Percentiles rank a stretch among this genome's conserved stretches.
Conservation (phyloP, 37 sponge, comb jelly and placozoan genomes). For the Theonella swinhoei region DNA sequence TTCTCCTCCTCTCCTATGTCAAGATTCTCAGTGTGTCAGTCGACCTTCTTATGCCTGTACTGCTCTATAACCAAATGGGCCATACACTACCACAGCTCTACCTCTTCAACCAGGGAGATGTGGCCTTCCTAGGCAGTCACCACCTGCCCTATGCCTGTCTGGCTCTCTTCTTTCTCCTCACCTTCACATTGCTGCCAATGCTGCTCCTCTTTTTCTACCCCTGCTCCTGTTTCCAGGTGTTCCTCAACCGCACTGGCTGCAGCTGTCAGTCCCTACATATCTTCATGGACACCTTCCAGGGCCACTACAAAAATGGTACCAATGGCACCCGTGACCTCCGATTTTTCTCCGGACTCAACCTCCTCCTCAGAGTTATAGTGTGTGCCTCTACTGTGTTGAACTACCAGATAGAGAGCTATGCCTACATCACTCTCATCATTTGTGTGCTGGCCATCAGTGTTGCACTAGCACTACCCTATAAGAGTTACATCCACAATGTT, state of each 20-base stretch:
- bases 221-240: background rate
- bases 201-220: background rate
- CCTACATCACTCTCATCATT: too few relatives aligned
- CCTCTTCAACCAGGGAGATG: too few relatives aligned
- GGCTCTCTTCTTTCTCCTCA: too few relatives aligned
- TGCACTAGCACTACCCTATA: too few relatives aligned
- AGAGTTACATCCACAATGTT: too few relatives aligned
- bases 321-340: background rate
- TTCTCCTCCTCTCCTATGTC: background rate
- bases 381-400: too few relatives aligned
- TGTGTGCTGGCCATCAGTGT: too few relatives aligned
- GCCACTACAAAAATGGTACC: background rate
- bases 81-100: too few relatives aligned
- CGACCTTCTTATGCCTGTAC: background rate
- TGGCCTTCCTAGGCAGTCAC: too few relatives aligned
- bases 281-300: background rate
- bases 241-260: background rate
- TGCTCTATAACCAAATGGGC: background rate
- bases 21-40: background rate
- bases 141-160: too few relatives aligned
- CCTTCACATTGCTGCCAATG: background rate
- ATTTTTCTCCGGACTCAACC: background rate
- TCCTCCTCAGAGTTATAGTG: too few relatives aligned
- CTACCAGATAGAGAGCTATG: too few relatives aligned
- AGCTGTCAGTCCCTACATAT: background rate